Percentiles rank a stretch among this genome's conserved stretches.
phyloP scores from a whole-genome alignment of 2,888 invertebrate species.

The Beris morrisii region DNA sequence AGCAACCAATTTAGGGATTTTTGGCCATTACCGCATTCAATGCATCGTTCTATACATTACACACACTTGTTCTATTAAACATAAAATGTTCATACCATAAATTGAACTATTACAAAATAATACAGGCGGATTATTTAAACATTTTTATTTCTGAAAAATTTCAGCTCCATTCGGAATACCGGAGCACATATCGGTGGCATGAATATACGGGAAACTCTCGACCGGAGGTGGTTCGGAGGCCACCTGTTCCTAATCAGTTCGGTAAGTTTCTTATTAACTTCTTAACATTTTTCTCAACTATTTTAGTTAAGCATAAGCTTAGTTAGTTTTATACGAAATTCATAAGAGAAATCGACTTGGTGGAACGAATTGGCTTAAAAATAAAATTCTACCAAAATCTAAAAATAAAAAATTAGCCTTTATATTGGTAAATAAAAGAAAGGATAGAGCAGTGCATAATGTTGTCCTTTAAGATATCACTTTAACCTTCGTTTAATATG shows the following conservation, averaged over 20 bases:
- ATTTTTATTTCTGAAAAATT: conserved; percentile 9
- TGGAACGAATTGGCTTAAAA: conserved; percentile 21
- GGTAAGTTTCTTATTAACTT: conserved; percentile 41
- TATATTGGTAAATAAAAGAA: neutral
- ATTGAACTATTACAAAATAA: too few relatives aligned
- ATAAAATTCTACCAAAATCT: conserved; percentile 12
- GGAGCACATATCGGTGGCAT: conserved; percentile 95
- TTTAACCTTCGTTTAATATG: conserved; percentile 34
- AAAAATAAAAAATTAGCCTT: neutral
- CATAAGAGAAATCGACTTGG: neutral
- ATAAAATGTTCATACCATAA: too few relatives aligned
- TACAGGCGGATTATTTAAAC: too few relatives aligned
- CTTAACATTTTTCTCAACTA: neutral
- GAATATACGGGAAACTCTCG: conserved; percentile 79
- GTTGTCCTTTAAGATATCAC: neutral
- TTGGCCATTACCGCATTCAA: too few relatives aligned
- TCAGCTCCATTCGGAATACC: conserved; percentile 91
- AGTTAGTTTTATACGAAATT: conserved; percentile 11
- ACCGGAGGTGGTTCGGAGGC: conserved; percentile 71
- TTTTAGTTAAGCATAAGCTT: neutral
- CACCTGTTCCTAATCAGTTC: conserved; percentile 60
- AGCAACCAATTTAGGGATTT: too few relatives aligned
- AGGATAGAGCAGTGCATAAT: neutral
- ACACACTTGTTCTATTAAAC: too few relatives aligned
- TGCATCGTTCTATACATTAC: too few relatives aligned